A percentile compares a stretch with the other conserved stretches of the same genome.
phyloP scores from a whole-genome alignment of 23 tunicate genomes.

The Styela plicata region DNA sequence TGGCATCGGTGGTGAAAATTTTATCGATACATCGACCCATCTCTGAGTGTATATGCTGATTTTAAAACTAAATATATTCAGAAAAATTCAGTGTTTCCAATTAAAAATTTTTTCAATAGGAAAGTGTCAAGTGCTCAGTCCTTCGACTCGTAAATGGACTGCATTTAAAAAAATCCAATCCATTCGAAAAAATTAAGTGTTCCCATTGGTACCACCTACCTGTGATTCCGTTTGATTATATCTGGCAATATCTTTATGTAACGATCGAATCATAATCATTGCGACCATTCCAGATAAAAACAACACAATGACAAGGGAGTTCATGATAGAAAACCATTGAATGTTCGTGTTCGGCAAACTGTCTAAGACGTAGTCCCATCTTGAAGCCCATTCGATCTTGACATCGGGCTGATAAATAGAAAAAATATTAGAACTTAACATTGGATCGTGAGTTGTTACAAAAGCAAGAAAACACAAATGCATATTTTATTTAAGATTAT shows the following conservation, averaged over 20 bases:
- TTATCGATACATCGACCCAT: no score
- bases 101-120: no score
- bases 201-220: conserved; percentile 73
- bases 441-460: no score
- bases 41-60: no score
- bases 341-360: conserved; percentile 88
- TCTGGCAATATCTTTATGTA: conserved; percentile 92
- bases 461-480: neutral
- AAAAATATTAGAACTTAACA: no score
- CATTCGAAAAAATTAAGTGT: no score
- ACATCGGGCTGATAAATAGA: conserved; percentile 44
- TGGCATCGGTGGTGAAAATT: no score
- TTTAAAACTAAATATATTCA: no score
- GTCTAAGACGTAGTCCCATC: conserved; percentile 98
- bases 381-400: conserved; percentile 83
- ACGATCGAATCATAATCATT: conserved; percentile 85
- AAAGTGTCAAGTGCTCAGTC: no score
- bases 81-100: no score
- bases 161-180: no score
- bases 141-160: no score
- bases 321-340: conserved; percentile 99
- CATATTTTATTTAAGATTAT: neutral
- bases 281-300: conserved; percentile 99
- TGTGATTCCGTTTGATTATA: conserved; percentile 87
- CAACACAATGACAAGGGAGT: conserved; percentile 92